Conservation (phyloP, 2,888 invertebrate species). For the Buathra laborator region DNA sequence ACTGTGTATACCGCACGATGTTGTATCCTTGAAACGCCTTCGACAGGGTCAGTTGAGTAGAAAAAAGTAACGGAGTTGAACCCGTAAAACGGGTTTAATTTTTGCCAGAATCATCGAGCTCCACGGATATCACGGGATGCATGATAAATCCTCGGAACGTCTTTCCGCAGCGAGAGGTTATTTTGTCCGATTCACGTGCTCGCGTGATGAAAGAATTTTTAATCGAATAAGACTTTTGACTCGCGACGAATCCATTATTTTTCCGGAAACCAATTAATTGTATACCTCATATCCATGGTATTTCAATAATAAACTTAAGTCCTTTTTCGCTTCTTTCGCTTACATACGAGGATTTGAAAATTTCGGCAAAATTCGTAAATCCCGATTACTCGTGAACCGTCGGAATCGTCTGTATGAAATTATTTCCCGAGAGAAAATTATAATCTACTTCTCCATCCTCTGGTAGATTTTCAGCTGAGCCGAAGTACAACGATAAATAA, state of each 20-base stretch:
- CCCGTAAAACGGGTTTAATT: slow-evolving; percentile 28
- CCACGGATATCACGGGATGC: neutral
- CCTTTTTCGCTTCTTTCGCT: too few species aligned
- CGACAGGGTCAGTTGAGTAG: neutral
- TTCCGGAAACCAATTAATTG: too few species aligned
- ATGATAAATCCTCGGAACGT: neutral
- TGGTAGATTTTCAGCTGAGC: neutral
- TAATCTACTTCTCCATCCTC: neutral
- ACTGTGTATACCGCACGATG: neutral
- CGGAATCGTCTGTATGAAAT: neutral
- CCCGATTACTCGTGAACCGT: neutral
- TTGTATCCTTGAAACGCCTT: slow-evolving; percentile 29
- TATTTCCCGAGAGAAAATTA: neutral
- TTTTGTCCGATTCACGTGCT: neutral
- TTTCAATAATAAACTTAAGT: too few species aligned
- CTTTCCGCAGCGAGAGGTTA: neutral
- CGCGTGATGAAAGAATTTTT: neutral
- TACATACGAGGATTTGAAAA: neutral
- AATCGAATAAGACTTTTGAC: neutral
- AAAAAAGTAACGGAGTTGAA: slow-evolving; percentile 16
- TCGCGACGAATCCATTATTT: too few species aligned
- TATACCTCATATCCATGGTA: too few species aligned
- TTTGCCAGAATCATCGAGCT: slow-evolving; percentile 6
- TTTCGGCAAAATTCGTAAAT: neutral
- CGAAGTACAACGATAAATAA: neutral